These are phyloP conservation scores for Trachelipus rathkii DNA, from an alignment of 1,140 invertebrate species.

Conservation along the genomic window DNA sequence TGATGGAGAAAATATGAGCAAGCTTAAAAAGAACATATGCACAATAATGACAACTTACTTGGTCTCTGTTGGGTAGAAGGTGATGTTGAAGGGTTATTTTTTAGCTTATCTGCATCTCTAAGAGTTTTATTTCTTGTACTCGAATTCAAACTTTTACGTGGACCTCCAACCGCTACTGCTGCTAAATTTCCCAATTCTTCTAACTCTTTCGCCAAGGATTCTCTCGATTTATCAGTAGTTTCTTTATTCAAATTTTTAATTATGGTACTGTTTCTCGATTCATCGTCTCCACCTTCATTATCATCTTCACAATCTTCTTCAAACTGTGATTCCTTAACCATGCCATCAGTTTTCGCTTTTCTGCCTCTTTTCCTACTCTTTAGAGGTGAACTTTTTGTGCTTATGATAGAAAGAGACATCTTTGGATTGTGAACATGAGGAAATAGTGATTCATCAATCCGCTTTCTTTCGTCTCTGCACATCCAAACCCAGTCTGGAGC, in stretches of 20 bases:
- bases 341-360: not conserved
- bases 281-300: not conserved
- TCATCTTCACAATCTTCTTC: slow-evolving; percentile 19
- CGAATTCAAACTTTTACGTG: not conserved
- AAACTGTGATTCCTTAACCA: slow-evolving; percentile 2
- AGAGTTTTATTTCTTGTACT: not conserved
- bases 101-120: not conserved
- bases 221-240: slow-evolving; percentile 33
- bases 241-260: slow-evolving; percentile 19
- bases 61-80: not conserved
- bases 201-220: slow-evolving; percentile 16
- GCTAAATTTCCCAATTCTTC: slow-evolving; percentile 22
- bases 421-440: slow-evolving; percentile 54
- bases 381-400: slow-evolving; percentile 46
- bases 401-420: slow-evolving; percentile 43
- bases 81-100: not conserved
- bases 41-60: not conserved
- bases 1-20: too few relatives aligned
- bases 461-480: slow-evolving; percentile 51
- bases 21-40: not conserved
- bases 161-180: not conserved
- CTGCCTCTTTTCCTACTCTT: slow-evolving; percentile 37
- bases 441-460: slow-evolving; percentile 52
- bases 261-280: not conserved
- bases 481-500: slow-evolving; percentile 53